phyloP scores from a whole-genome alignment of 1,140 invertebrate species.

The Portunus trituberculatus region DNA sequence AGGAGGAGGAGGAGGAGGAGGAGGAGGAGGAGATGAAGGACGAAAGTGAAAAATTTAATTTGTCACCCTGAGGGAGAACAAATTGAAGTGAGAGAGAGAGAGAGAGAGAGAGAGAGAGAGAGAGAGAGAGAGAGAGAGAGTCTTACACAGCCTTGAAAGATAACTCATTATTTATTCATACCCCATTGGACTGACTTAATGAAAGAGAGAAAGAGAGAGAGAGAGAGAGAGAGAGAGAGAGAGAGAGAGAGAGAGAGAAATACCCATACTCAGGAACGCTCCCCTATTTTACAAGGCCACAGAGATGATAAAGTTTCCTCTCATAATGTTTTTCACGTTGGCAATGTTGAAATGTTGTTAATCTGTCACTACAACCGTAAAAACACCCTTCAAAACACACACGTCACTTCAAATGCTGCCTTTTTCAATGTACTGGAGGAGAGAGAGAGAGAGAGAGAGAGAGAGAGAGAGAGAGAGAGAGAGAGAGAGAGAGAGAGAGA shows the following conservation, averaged over 20 bases:
- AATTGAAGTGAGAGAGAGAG: not conserved
- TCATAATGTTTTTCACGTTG: too few relatives aligned
- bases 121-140: too few relatives aligned
- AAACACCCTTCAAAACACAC: not conserved
- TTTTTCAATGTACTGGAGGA: not conserved
- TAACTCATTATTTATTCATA: not conserved
- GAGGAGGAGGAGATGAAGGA: constrained; percentile 22
- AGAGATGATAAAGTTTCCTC: not conserved
- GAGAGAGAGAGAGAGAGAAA: constrained; percentile 38
- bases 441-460: not conserved
- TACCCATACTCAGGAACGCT: not conserved
- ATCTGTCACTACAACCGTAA: not conserved
- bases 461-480: not conserved
- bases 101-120: constrained; percentile 35
- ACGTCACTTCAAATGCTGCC: too few relatives aligned
- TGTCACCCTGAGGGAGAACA: not conserved
- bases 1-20: not conserved
- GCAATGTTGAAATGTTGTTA: not conserved
- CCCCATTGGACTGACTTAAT: not conserved
- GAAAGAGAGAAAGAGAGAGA: not conserved
- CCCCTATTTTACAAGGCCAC: not conserved
- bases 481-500: not conserved
- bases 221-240: constrained; percentile 8
- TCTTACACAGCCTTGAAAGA: not conserved
- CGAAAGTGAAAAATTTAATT: not conserved